Conservation (phyloP, 2,113 vertebrate genomes). For the Haliaeetus leucogaster region DNA sequence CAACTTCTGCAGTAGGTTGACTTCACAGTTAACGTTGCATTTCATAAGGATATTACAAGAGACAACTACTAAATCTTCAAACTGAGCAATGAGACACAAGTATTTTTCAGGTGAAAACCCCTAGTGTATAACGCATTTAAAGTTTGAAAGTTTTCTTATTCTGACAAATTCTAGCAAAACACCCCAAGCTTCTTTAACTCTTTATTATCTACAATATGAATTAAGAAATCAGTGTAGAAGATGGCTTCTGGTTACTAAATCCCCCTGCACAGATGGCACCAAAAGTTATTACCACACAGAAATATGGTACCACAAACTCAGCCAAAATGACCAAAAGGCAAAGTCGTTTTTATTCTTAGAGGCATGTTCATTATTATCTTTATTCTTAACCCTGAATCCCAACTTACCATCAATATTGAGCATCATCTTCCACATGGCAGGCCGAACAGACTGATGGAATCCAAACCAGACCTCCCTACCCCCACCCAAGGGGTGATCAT, state of each 20-base stretch:
- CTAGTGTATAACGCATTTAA: not conserved
- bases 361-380: too few relatives aligned
- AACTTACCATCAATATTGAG: slow-evolving; percentile 96
- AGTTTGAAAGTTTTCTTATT: not conserved
- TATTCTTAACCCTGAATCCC: not conserved
- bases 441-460: slow-evolving; percentile 97
- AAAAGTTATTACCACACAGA: not conserved
- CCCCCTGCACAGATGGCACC: not conserved
- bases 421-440: slow-evolving; percentile 99
- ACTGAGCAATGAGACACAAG: not conserved
- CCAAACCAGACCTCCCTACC: slow-evolving; percentile 99
- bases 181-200: not conserved
- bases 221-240: not conserved
- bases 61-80: not conserved
- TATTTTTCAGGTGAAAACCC: not conserved
- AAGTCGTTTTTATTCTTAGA: not conserved
- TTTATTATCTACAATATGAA: not conserved
- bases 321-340: not conserved
- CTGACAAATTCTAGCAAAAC: not conserved
- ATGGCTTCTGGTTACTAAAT: not conserved
- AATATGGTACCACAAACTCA: not conserved
- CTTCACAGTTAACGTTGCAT: too few relatives aligned
- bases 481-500: slow-evolving; percentile 95
- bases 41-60: not conserved
- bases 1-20: not conserved